phyloP scores from a whole-genome alignment of 2,888 invertebrate genomes.

The Diachrysia chrysitis region DNA sequence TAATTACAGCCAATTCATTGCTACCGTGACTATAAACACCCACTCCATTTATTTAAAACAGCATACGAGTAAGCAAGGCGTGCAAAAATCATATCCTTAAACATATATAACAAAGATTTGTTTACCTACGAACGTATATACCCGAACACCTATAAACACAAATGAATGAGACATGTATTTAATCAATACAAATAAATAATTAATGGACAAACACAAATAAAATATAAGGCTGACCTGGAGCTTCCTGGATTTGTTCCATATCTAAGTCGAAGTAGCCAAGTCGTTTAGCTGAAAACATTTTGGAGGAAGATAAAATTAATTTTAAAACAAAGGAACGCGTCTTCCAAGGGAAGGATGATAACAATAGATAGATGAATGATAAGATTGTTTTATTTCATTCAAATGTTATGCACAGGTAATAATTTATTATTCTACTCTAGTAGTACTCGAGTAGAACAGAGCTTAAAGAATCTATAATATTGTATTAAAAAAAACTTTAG shows the following conservation, averaged over 20 bases:
- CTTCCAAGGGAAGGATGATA: background rate
- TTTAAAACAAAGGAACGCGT: conserved; percentile 17
- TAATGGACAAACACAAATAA: conserved; percentile 22
- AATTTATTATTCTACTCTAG: no score
- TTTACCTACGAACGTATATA: conserved; percentile 82
- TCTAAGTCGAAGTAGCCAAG: conserved; percentile 65
- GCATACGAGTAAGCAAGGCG: conserved; percentile 23
- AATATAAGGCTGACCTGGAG: conserved; percentile 58
- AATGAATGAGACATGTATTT: conserved; percentile 39
- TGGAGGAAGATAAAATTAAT: conserved; percentile 1
- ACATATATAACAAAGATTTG: conserved; percentile 47
- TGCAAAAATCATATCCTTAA: conserved; percentile 21
- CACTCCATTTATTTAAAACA: conserved; percentile 32
- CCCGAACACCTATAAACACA: conserved; percentile 79
- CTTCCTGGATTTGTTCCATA: conserved; percentile 66
- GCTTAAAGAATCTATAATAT: background rate
- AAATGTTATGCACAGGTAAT: no score
- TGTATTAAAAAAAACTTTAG: no score
- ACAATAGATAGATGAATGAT: conserved; percentile 29
- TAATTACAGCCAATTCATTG: no score
- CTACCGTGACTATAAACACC: no score
- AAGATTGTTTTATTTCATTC: conserved; percentile 15
- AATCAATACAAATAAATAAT: conserved; percentile 10
- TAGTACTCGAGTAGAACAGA: background rate
- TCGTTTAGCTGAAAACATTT: conserved; percentile 66